phyloP scores from a whole-genome alignment of 2,888 invertebrate genomes.

The Trichopoda pennipes region DNA sequence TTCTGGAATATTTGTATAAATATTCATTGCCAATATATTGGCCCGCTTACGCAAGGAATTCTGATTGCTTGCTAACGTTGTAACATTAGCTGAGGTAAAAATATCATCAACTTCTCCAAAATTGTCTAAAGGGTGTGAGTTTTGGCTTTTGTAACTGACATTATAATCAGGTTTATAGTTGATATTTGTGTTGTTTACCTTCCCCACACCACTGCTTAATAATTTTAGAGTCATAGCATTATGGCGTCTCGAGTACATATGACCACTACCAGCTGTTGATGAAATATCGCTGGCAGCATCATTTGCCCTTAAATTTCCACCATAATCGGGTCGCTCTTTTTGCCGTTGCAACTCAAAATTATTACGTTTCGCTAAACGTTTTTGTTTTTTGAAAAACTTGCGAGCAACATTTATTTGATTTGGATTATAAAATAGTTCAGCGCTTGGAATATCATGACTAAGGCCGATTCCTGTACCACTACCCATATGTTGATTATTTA shows the following conservation, averaged over 20 bases:
- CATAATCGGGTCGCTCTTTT: conserved; percentile 82
- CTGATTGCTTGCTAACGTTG: conserved; percentile 16
- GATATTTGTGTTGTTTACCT: conserved; percentile 91
- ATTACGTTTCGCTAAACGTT: conserved; percentile 87
- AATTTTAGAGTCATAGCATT: conserved; percentile 76
- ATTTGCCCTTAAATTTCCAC: conserved; percentile 68
- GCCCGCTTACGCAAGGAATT: conserved; percentile 53
- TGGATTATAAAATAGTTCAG: conserved; percentile 94
- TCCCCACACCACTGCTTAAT: conserved; percentile 87
- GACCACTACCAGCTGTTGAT: conserved; percentile 81
- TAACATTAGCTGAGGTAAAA: conserved; percentile 25
- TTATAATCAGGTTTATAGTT: conserved; percentile 81
- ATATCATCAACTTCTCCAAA: conserved; percentile 53
- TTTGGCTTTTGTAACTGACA: conserved; percentile 51
- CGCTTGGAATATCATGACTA: conserved; percentile 81
- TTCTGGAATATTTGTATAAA: conserved; percentile 85
- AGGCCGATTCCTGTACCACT: conserved; percentile 58
- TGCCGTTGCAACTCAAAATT: conserved; percentile 84
- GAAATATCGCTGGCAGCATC: conserved; percentile 83
- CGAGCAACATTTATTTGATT: conserved; percentile 96
- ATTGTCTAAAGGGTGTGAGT: conserved; percentile 44
- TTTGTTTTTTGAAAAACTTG: conserved; percentile 94
- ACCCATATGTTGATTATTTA: conserved; percentile 73
- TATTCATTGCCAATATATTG: conserved; percentile 82
- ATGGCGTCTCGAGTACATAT: conserved; percentile 76